phyloP scores from a whole-genome alignment of 2,888 invertebrate genomes.

The Rhamnusium bicolor region DNA sequence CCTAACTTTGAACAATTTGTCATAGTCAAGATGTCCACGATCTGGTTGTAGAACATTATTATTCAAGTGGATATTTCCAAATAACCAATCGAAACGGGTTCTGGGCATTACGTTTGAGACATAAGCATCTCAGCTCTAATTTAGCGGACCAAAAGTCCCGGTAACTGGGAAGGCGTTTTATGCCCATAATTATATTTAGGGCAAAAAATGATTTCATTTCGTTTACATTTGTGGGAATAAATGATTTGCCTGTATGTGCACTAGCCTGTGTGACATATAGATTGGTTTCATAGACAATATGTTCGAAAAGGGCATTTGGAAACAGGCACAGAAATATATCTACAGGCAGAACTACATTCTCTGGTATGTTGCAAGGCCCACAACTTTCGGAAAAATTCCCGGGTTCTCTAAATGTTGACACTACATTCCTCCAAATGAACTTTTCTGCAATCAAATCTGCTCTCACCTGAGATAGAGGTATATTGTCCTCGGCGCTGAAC shows the following conservation, averaged over 20 bases:
- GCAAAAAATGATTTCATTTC: conserved; percentile 1
- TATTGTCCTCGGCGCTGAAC: not conserved
- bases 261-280: not conserved
- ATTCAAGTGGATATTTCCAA: conserved; percentile 13
- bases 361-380: not conserved
- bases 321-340: not conserved
- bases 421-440: not conserved
- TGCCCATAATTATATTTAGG: not conserved
- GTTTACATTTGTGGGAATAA: not conserved
- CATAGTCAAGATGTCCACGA: not conserved
- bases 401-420: not conserved
- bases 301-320: not conserved
- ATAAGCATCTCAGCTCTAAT: not conserved
- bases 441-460: not conserved
- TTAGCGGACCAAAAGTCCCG: not conserved
- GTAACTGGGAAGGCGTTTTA: not conserved
- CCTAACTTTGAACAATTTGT: conserved; percentile 12
- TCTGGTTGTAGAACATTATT: conserved; percentile 1
- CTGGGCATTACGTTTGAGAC: not conserved
- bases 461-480: not conserved
- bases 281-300: not conserved
- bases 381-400: not conserved
- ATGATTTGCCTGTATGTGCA: not conserved
- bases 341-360: not conserved
- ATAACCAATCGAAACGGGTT: not conserved